phyloP scores from a whole-genome alignment of 2,797 vertebrate genomes.

The Lemur catta region DNA sequence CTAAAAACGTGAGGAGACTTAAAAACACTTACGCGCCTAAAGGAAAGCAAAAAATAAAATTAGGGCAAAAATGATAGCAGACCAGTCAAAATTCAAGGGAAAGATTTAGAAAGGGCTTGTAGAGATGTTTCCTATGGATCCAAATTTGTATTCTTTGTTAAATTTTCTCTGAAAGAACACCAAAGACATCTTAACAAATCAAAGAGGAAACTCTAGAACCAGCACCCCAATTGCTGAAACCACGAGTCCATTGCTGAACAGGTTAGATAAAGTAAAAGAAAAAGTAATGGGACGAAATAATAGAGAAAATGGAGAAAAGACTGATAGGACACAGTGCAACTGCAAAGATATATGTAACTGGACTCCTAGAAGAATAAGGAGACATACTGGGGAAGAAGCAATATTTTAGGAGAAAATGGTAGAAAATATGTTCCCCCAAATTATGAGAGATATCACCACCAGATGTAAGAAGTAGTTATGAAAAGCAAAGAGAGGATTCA shows the following conservation, averaged over 20 bases:
- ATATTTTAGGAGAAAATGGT: neutral
- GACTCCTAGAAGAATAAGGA: neutral
- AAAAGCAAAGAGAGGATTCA: neutral
- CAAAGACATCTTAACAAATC: neutral
- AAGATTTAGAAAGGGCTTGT: neutral
- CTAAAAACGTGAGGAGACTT: neutral
- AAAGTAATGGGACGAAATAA: neutral
- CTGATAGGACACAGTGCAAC: neutral
- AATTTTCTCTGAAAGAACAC: neutral
- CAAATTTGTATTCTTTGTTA: neutral
- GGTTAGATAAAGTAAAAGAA: neutral
- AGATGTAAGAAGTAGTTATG: neutral
- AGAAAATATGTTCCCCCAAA: neutral
- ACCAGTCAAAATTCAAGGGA: neutral
- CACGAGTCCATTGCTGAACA: neutral
- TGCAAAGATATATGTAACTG: neutral
- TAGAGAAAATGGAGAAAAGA: neutral
- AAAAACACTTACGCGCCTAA: neutral
- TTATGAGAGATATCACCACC: neutral
- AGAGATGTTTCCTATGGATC: neutral
- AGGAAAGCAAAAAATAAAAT: neutral
- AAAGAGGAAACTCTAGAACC: neutral
- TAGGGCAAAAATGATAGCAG: neutral
- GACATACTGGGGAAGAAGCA: neutral
- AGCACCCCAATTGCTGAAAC: neutral